phyloP scores from a whole-genome alignment of 1,140 invertebrate species.

The Meloidogyne chitwoodi region DNA sequence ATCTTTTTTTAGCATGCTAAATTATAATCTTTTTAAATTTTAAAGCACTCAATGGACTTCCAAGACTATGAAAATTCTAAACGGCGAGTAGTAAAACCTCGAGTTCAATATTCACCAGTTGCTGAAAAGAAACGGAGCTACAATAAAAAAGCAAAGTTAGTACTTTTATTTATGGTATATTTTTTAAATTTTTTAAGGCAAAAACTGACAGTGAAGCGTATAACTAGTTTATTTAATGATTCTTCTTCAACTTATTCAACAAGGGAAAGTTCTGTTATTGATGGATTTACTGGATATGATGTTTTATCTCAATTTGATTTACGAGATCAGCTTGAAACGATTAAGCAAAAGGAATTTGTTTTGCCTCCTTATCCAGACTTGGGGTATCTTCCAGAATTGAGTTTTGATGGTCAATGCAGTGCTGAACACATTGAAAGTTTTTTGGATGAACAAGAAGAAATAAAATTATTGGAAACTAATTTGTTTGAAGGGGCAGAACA shows the following conservation, averaged over 20 bases:
- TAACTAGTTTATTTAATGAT: background rate
- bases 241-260: background rate
- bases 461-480: slow-evolving; percentile 7
- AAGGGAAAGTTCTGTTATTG: background rate
- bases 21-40: too few species aligned
- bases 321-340: background rate
- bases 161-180: background rate
- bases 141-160: background rate
- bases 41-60: background rate
- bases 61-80: background rate
- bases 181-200: background rate
- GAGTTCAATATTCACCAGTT: slow-evolving; percentile 4
- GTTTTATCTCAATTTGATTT: slow-evolving; percentile 3
- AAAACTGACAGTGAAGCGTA: background rate
- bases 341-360: background rate
- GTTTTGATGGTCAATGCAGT: background rate
- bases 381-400: background rate
- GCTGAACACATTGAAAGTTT: background rate
- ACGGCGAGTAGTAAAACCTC: slow-evolving; percentile 1
- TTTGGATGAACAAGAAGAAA: slow-evolving; percentile 19
- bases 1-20: too few species aligned
- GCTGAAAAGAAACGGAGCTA: background rate
- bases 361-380: background rate
- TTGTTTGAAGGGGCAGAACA: background rate
- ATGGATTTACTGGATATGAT: background rate